Percentiles rank a stretch among this genome's conserved stretches.
These are phyloP conservation scores for Grammomys dolichurus DNA, from an alignment of 2,113 vertebrate species.

Conservation along the genomic window DNA sequence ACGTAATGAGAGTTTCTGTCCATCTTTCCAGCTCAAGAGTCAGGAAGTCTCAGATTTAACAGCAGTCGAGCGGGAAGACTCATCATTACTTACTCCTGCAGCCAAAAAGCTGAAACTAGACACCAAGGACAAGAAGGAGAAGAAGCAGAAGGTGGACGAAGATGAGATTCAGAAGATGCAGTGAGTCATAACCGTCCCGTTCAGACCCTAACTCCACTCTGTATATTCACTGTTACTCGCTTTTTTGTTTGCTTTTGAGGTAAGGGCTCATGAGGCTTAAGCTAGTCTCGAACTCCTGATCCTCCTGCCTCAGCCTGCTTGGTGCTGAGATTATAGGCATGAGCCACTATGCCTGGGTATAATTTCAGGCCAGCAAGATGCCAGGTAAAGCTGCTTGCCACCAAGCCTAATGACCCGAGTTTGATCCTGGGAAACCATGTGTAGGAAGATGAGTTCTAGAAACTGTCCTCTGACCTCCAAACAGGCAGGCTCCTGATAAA, in stretches of 20 bases:
- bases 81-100: constrained; percentile 83
- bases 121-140: constrained; percentile 96
- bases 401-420: background rate
- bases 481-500: background rate
- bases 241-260: constrained; percentile 5
- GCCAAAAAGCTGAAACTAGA: constrained; percentile 94
- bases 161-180: constrained; percentile 99
- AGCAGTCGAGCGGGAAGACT: constrained; percentile 90
- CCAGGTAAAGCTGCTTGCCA: background rate
- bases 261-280: no score
- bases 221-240: constrained; percentile 7
- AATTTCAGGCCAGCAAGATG: background rate
- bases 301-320: background rate
- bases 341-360: background rate
- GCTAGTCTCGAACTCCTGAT: background rate
- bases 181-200: constrained; percentile 87
- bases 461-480: background rate
- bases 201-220: background rate
- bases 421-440: background rate
- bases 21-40: constrained; percentile 72
- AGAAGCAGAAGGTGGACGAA: constrained; percentile 97
- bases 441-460: background rate
- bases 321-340: background rate
- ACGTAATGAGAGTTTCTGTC: constrained; percentile 51
- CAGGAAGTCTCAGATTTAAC: constrained; percentile 85